Evolutionary conservation across 1,140 invertebrate species (phyloP).

Genomic region (Bombus sylvicola): DNA sequence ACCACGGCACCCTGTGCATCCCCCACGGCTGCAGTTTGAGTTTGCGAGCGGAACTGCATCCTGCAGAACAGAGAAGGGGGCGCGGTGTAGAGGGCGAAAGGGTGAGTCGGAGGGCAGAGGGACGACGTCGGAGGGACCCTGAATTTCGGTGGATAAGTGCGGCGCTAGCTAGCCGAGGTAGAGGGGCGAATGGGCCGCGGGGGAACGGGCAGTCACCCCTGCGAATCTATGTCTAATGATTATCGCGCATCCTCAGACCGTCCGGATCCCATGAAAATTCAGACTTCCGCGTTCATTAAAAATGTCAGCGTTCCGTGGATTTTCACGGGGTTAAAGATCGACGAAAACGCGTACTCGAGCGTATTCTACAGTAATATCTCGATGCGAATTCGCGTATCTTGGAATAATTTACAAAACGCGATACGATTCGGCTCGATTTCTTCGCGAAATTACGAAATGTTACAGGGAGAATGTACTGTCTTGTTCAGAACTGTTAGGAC

Average conservation of each 20-base stretch:
- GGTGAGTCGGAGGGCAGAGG: neutral
- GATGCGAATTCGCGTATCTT: neutral
- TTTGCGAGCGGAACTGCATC: conserved; percentile 77
- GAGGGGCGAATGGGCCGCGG: conserved; percentile 51
- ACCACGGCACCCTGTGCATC: conserved; percentile 76
- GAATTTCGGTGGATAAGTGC: conserved; percentile 73
- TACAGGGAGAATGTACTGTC: neutral
- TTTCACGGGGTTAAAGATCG: neutral
- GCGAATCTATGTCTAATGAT: conserved; percentile 74
- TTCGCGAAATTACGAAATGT: neutral
- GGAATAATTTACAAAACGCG: neutral
- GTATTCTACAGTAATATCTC: neutral
- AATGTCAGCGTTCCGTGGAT: conserved; percentile 52
- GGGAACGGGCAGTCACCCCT: conserved; percentile 71
- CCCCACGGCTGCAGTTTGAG: conserved; percentile 79
- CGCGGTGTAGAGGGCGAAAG: neutral
- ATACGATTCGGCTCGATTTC: neutral
- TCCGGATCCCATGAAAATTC: conserved; percentile 55
- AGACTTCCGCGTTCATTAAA: conserved; percentile 64
- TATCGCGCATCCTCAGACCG: conserved; percentile 64
- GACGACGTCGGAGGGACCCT: conserved; percentile 63
- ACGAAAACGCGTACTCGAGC: too few relatives aligned
- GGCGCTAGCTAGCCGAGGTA: conserved; percentile 34
- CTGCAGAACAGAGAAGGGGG: conserved; percentile 56
- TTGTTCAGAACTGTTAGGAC: neutral